These are phyloP conservation scores for Camelus dromedarius DNA, from an alignment of 2,113 vertebrate species.

Conservation along the genomic window DNA sequence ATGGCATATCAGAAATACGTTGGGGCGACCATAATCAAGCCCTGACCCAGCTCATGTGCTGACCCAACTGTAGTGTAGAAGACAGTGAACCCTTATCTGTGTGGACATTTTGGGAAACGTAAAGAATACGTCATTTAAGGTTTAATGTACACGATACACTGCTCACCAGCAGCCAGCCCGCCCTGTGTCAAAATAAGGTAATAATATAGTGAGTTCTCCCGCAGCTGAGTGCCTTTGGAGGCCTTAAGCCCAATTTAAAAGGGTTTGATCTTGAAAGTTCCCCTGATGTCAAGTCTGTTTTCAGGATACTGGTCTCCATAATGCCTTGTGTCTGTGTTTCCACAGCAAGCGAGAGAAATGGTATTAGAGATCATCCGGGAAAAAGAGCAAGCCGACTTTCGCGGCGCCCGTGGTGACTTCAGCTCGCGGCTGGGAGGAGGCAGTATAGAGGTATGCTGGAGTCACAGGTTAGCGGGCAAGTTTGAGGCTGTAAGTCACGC, in stretches of 20 bases:
- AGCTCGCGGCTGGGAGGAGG: slow-evolving; percentile 95
- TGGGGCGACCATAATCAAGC: fast-evolving
- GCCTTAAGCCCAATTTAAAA: background rate
- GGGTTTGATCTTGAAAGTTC: background rate
- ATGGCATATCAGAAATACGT: fast-evolving
- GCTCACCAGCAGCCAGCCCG: too few species aligned
- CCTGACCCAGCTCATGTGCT: background rate
- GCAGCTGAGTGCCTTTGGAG: background rate
- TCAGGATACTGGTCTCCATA: background rate
- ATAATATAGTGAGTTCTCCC: background rate
- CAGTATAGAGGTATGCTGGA: slow-evolving; percentile 92
- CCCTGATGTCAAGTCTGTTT: background rate
- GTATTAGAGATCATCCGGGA: slow-evolving; percentile 98
- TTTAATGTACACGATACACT: fast-evolving
- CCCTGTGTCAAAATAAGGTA: fast-evolving
- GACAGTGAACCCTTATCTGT: background rate
- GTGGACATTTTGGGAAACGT: background rate
- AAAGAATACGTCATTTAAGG: background rate
- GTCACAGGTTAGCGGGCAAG: background rate
- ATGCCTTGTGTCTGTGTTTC: slow-evolving; percentile 80
- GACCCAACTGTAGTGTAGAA: background rate
- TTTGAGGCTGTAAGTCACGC: background rate
- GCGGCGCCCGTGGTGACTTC: slow-evolving; percentile 93
- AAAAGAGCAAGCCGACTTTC: slow-evolving; percentile 97
- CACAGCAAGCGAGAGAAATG: slow-evolving; percentile 98